Percentiles rank a stretch among this genome's conserved stretches.
These are phyloP conservation scores for Diarsia rubi DNA, from an alignment of 2,888 invertebrate species.

Conservation along the genomic window DNA sequence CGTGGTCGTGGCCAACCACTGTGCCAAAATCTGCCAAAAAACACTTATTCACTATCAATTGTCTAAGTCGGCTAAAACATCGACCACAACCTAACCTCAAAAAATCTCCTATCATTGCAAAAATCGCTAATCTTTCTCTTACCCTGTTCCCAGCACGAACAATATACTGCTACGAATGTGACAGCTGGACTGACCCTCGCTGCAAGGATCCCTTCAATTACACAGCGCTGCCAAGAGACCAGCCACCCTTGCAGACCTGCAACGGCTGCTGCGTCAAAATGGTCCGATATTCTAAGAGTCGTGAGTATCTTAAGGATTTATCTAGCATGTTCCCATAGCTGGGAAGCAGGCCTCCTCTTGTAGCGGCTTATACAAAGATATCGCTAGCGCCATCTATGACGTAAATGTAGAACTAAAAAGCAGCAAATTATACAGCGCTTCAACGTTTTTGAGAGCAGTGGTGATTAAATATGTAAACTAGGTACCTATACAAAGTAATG, in stretches of 20 bases:
- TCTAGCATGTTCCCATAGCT: background rate
- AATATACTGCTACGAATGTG: conserved; percentile 98
- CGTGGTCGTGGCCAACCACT: background rate
- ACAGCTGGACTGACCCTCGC: conserved; percentile 97
- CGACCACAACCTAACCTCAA: background rate
- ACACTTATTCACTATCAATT: background rate
- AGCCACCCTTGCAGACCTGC: conserved; percentile 96
- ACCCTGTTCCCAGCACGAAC: conserved; percentile 93
- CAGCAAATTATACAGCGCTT: too few relatives aligned
- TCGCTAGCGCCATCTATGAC: background rate
- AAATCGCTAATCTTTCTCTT: conserved; percentile 29
- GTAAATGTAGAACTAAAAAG: background rate
- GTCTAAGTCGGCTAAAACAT: conserved; percentile 16
- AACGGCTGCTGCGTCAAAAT: conserved; percentile 99
- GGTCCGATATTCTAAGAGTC: conserved; percentile 97
- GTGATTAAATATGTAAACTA: too few relatives aligned
- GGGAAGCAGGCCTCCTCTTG: background rate
- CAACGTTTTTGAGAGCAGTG: too few relatives aligned
- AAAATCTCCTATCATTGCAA: background rate
- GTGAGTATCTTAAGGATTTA: conserved; percentile 91
- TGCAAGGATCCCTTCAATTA: conserved; percentile 98
- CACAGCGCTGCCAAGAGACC: conserved; percentile 96
- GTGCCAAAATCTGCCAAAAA: background rate
- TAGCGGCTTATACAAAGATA: too few relatives aligned
- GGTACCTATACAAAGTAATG: too few relatives aligned